Conservation (phyloP, 2,113 vertebrate species). For the Caranx melampygus region DNA sequence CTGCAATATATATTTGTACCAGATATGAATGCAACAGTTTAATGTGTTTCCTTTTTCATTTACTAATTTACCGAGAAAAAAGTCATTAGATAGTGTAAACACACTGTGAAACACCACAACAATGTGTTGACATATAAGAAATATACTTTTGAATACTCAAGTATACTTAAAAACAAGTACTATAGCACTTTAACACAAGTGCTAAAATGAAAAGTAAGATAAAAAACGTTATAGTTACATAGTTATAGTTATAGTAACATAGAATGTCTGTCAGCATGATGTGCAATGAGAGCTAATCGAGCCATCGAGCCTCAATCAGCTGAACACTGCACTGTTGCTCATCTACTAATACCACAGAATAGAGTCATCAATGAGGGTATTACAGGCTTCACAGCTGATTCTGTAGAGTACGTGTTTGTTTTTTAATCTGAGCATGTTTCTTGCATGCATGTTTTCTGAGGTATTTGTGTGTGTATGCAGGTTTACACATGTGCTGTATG, state of each 20-base stretch:
- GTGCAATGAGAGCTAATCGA: conserved; percentile 74
- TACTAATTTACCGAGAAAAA: no score
- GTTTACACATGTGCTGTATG: not conserved
- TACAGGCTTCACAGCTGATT: conserved; percentile 38
- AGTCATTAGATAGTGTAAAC: no score
- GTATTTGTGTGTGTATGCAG: not conserved
- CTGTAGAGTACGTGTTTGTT: not conserved
- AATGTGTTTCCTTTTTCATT: not conserved
- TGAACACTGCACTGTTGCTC: conserved; percentile 62
- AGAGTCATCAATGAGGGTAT: conserved; percentile 71
- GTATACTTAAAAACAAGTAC: no score
- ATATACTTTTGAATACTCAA: no score
- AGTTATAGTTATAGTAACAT: conserved; percentile 55
- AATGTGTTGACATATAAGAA: no score
- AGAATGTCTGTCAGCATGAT: conserved; percentile 68
- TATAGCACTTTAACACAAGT: no score
- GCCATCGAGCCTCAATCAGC: conserved; percentile 66
- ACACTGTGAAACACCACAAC: no score
- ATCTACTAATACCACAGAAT: conserved; percentile 68
- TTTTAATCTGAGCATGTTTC: conserved; percentile 7
- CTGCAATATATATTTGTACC: not conserved
- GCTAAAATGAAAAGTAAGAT: no score
- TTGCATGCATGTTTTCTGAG: not conserved
- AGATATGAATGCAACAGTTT: not conserved
- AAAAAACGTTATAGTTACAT: not conserved